Percentiles rank a stretch among this genome's conserved stretches.
These are phyloP conservation scores for Acromyrmex heyeri DNA, from an alignment of 1,140 invertebrate genomes.

Conservation along the genomic window DNA sequence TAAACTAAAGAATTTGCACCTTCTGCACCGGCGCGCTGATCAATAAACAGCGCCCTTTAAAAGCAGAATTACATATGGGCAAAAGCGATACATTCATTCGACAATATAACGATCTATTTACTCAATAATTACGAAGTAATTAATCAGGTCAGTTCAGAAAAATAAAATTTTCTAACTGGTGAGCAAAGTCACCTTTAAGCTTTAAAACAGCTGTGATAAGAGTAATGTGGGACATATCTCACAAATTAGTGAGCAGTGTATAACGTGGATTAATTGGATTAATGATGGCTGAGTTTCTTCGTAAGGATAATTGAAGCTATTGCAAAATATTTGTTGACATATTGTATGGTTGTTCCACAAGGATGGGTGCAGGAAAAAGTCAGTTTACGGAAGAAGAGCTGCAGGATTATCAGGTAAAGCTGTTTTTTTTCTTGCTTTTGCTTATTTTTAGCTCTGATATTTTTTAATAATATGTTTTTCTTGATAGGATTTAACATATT, in stretches of 20 bases:
- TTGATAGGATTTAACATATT: conserved; percentile 94
- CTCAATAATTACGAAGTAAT: background rate
- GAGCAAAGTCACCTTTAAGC: background rate
- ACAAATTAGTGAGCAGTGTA: background rate
- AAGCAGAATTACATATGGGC: background rate
- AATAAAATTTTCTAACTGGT: background rate
- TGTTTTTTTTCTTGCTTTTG: conserved; percentile 87
- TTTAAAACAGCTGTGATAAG: background rate
- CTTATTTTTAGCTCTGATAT: background rate
- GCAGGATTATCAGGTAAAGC: conserved; percentile 93
- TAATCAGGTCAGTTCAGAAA: background rate
- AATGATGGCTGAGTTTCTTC: background rate
- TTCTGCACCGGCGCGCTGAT: background rate
- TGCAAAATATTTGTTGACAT: background rate
- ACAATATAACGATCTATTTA: background rate
- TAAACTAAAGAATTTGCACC: background rate
- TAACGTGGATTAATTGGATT: background rate
- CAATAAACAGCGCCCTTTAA: conserved; percentile 19
- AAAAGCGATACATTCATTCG: background rate
- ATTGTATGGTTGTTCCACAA: conserved; percentile 34
- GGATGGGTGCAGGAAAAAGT: conserved; percentile 93
- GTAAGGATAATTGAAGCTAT: background rate
- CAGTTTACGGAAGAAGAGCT: conserved; percentile 95
- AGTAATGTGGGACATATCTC: background rate
- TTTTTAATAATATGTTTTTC: background rate